These are phyloP conservation scores for Bombus haemorrhoidalis DNA, from an alignment of 1,140 invertebrate genomes.

Conservation along the genomic window DNA sequence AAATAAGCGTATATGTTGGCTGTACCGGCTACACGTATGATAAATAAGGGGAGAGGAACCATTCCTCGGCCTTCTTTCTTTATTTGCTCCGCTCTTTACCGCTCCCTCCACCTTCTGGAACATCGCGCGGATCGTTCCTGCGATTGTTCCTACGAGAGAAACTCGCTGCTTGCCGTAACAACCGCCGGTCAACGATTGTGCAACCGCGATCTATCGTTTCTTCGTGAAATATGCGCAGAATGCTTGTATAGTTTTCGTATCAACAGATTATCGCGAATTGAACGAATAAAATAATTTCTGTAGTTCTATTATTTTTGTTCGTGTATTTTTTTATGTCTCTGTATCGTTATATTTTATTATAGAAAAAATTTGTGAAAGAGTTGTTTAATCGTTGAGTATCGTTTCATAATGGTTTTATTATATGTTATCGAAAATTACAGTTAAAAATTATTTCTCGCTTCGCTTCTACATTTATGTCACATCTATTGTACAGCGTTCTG, in stretches of 20 bases:
- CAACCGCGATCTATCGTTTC: conserved; percentile 1
- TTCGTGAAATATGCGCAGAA: not conserved
- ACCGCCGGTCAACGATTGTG: too few species aligned
- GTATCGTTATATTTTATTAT: not conserved
- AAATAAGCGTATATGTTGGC: conserved; percentile 17
- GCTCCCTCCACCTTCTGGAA: not conserved
- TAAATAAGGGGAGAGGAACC: conserved; percentile 58
- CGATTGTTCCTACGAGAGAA: conserved; percentile 32
- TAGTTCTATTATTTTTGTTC: not conserved
- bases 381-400: not conserved
- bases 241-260: too few species aligned
- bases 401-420: not conserved
- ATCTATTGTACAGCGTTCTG: not conserved
- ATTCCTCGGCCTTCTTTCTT: conserved; percentile 37
- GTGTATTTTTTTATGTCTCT: not conserved
- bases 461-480: not conserved
- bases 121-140: conserved; percentile 42
- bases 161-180: not conserved
- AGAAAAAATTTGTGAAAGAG: not conserved
- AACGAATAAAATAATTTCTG: not conserved
- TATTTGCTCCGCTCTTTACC: conserved; percentile 26
- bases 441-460: not conserved
- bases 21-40: conserved; percentile 42
- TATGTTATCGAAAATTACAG: not conserved
- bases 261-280: too few species aligned